Evolutionary conservation across 2,888 invertebrate species (phyloP).

Genomic region (Julus scandinavius): DNA sequence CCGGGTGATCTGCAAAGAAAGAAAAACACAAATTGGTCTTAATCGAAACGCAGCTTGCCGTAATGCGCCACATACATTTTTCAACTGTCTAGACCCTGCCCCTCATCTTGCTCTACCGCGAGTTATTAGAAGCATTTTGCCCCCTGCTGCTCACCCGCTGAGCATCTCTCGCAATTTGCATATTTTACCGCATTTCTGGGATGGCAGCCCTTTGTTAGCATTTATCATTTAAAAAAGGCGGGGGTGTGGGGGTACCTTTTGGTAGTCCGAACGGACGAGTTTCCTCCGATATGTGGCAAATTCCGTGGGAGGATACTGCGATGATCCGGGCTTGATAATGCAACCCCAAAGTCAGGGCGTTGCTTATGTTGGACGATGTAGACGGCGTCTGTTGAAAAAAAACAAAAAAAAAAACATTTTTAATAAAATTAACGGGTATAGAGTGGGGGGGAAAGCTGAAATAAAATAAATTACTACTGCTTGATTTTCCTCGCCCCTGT

Average conservation of each 20-base stretch:
- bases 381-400: slow-evolving; percentile 25
- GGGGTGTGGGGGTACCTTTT: slow-evolving; percentile 50
- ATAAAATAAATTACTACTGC: slow-evolving; percentile 6
- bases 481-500: neutral
- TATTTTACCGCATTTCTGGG: slow-evolving; percentile 31
- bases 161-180: slow-evolving; percentile 3
- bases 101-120: neutral
- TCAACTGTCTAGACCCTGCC: slow-evolving; percentile 30
- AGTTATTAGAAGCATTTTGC: slow-evolving; percentile 25
- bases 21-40: slow-evolving; percentile 11
- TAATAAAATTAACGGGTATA: neutral
- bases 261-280: slow-evolving; percentile 53
- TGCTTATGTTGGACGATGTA: slow-evolving; percentile 42
- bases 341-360: slow-evolving; percentile 52
- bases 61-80: neutral
- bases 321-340: slow-evolving; percentile 53
- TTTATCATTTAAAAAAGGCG: slow-evolving; percentile 20
- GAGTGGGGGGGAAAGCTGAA: neutral
- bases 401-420: neutral
- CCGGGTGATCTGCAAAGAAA: slow-evolving; percentile 39
- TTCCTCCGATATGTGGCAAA: slow-evolving; percentile 44
- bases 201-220: slow-evolving; percentile 36
- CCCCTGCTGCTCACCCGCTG: neutral
- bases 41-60: slow-evolving; percentile 27
- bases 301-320: slow-evolving; percentile 49